Percentiles rank a stretch among this genome's conserved stretches.
These are phyloP conservation scores for Halcyon badia DNA, from an alignment of 2,797 vertebrate species.

Conservation along the genomic window DNA sequence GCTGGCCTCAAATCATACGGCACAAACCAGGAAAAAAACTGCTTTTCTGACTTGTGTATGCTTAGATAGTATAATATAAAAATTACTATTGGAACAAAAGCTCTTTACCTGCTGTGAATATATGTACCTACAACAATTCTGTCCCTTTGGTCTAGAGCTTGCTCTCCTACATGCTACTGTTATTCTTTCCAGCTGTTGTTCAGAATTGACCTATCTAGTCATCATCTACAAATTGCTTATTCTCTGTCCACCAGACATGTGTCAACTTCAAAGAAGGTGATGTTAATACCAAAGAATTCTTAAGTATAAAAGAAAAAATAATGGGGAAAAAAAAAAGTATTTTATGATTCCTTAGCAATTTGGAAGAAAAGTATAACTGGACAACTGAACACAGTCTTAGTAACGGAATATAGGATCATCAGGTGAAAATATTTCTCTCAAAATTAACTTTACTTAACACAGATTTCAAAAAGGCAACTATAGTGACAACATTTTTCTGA, in stretches of 20 bases:
- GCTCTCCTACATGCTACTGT: background rate
- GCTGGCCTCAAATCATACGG: background rate
- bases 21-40: background rate
- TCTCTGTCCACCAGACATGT: background rate
- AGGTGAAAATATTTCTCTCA: background rate
- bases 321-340: no score
- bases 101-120: background rate
- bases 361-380: background rate
- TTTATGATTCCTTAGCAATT: background rate
- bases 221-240: background rate
- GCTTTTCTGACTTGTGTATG: background rate
- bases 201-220: background rate
- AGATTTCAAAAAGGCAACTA: background rate
- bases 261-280: background rate
- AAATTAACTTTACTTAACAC: background rate
- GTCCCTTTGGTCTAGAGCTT: background rate
- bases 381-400: background rate
- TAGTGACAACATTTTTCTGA: background rate
- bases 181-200: background rate
- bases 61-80: background rate
- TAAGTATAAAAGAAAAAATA: background rate
- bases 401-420: background rate
- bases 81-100: background rate
- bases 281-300: background rate
- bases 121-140: background rate